Base-by-base conservation (phyloP, 2,113 vertebrate species). In the Aptenodytes patagonicus region DNA sequence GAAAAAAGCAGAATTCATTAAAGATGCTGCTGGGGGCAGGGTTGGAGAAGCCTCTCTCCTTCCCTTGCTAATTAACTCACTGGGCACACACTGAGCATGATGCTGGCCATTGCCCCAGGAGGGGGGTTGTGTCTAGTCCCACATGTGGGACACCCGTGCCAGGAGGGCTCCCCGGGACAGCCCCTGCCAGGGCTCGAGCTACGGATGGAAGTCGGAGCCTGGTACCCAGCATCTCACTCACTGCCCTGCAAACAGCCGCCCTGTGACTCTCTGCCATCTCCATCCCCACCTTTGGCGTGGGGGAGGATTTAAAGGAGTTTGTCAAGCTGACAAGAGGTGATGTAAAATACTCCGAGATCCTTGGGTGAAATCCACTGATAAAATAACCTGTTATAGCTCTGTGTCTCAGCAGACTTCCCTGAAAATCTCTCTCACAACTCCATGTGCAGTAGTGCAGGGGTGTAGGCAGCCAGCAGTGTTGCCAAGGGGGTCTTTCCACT, bases 71-170 rank as follows among this genome's bases (percentile, higher is more conserved):
- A 38, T 44, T 54, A 46, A 52, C 17, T 79, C 22, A 8, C 44
- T 65, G 42, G 42, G 26, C n/a, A 58, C 34, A 38, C 31, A 10
- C 7, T 34, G 58, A 80, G 14, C 22, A 15, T 20, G 17, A n/a
- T 51, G 58, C 29, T 1, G 5, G 61, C 26, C 36, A 7, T 34
- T 83, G 47, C 51, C 71, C 52, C 9, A 60, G 68, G 29, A 77
- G 2, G 12, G n/a, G 29, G 11, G 11, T 40, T 83, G 32, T 65
- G 28, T 44, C 62, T 80, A 54, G n/a, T 57, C 38, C 75, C 57
- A 36, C 0, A 0, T 12, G 29, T n/a, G 42, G 31, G 32, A 52
- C 32, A 71, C 17, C 17, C 5, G 0, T 25, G 31, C 36, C 77
- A 17, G 31, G 4, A 46, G 7, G 10, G 51, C 6, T 83, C 2